A percentile compares a stretch with the other conserved stretches of the same genome.
phyloP scores from a whole-genome alignment of 2,113 vertebrate species.

The Dunckerocampus dactyliophorus region DNA sequence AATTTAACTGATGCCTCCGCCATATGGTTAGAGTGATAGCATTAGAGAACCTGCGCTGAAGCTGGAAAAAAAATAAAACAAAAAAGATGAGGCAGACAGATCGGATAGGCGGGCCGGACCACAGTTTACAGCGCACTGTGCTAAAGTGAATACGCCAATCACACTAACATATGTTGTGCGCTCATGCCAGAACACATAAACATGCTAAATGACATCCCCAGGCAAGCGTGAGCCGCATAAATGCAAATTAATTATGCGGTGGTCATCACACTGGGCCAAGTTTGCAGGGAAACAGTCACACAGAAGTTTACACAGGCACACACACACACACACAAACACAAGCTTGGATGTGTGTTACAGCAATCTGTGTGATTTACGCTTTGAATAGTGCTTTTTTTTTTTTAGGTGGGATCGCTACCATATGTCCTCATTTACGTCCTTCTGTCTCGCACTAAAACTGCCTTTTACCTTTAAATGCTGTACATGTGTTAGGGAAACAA shows the following conservation, averaged over 20 bases:
- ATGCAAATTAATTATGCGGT: conserved; percentile 39
- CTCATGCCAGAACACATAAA: conserved; percentile 13
- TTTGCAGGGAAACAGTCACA: conserved; percentile 19
- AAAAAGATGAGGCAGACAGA: conserved; percentile 20
- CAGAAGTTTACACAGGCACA: no score
- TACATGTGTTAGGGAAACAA: no score
- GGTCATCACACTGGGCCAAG: conserved; percentile 29
- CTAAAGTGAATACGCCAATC: conserved; percentile 39
- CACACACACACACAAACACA: conserved; percentile 21
- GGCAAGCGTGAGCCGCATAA: conserved; percentile 17
- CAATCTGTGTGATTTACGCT: conserved; percentile 67
- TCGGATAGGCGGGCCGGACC: conserved; percentile 23
- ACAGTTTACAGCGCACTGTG: conserved; percentile 11
- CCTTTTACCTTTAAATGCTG: background rate
- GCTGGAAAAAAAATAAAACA: conserved; percentile 45
- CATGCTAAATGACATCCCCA: conserved; percentile 18
- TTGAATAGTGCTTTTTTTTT: conserved; percentile 52
- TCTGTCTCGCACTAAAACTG: background rate
- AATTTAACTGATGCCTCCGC: conserved; percentile 66
- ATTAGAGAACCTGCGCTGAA: conserved; percentile 65
- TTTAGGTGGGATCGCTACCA: conserved; percentile 63
- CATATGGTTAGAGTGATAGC: conserved; percentile 69
- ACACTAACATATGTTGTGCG: conserved; percentile 12
- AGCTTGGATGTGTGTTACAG: conserved; percentile 49
- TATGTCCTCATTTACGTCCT: conserved; percentile 61